These are phyloP conservation scores for Tetanocera ferruginea DNA, from an alignment of 2,888 invertebrate genomes.

Conservation along the genomic window DNA sequence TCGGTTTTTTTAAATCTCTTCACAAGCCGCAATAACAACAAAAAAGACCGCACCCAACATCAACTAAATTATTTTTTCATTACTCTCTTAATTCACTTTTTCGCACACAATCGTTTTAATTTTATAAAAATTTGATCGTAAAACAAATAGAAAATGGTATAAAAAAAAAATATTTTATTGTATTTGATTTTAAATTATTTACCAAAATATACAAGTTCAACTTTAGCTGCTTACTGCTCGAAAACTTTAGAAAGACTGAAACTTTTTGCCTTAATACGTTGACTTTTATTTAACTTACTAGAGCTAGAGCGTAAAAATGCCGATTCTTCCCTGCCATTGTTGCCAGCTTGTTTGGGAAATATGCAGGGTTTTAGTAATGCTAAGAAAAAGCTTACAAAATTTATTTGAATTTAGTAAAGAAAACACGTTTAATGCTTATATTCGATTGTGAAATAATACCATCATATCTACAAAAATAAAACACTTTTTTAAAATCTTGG, in stretches of 20 bases:
- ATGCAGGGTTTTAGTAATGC: background rate
- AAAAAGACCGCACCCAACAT: slow-evolving; percentile 29
- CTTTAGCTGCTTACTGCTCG: slow-evolving; percentile 43
- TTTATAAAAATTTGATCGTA: background rate
- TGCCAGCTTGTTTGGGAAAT: background rate
- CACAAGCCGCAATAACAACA: background rate
- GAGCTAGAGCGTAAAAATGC: background rate
- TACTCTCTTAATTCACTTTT: background rate
- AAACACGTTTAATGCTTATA: too few relatives aligned
- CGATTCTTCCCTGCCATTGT: background rate
- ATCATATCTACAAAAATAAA: too few relatives aligned
- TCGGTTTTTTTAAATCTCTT: background rate
- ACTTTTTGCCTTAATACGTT: slow-evolving; percentile 46
- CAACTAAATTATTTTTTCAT: slow-evolving; percentile 12
- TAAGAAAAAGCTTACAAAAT: too few relatives aligned
- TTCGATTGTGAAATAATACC: too few relatives aligned
- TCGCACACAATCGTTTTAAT: slow-evolving; percentile 12
- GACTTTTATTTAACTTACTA: slow-evolving; percentile 51
- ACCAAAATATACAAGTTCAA: slow-evolving; percentile 46
- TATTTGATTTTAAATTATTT: slow-evolving; percentile 44
- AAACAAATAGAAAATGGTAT: slow-evolving; percentile 10
- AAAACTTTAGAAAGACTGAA: slow-evolving; percentile 57
- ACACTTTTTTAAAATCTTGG: too few relatives aligned
- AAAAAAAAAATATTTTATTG: slow-evolving; percentile 10
- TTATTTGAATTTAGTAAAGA: too few relatives aligned